phyloP scores from a whole-genome alignment of 2,113 vertebrate species.

The Hiodon tergisus region DNA sequence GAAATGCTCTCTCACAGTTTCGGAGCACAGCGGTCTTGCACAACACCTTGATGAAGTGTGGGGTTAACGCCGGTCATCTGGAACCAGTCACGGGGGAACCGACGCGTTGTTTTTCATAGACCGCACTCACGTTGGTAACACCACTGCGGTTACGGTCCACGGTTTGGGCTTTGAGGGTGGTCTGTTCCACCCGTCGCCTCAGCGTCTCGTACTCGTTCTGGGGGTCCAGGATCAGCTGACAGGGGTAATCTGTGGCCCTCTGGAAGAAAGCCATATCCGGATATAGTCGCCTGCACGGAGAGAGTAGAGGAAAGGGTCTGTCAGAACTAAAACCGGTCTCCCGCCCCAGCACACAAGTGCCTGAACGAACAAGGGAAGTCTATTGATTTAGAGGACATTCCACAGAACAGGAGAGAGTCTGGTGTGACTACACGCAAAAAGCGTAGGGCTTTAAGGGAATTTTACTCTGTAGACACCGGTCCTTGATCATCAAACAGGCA shows the following conservation, averaged over 20 bases:
- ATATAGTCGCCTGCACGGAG: slow-evolving; percentile 74
- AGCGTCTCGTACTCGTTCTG: slow-evolving; percentile 95
- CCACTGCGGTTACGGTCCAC: slow-evolving; percentile 92
- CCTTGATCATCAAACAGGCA: too few species aligned
- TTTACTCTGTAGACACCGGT: too few species aligned
- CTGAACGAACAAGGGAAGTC: background rate
- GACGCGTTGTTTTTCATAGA: too few species aligned
- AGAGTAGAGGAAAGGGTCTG: background rate
- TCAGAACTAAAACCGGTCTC: background rate
- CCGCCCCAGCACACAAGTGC: background rate
- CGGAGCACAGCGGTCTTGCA: background rate
- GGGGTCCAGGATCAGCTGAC: slow-evolving; percentile 86
- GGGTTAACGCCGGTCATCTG: too few species aligned
- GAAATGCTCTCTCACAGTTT: background rate
- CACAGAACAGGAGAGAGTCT: too few species aligned
- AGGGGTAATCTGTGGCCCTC: slow-evolving; percentile 86
- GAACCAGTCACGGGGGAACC: background rate
- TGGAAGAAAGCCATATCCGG: slow-evolving; percentile 98
- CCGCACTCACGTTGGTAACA: slow-evolving; percentile 86
- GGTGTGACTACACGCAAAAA: too few species aligned
- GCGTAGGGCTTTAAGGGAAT: too few species aligned
- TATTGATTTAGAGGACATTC: too few species aligned
- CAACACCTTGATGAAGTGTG: too few species aligned
- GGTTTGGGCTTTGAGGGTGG: slow-evolving; percentile 87
- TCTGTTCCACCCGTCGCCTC: slow-evolving; percentile 85